Percentiles rank a stretch among this genome's conserved stretches.
phyloP scores from a whole-genome alignment of 2,113 vertebrate genomes.

The Lates calcarifer region DNA sequence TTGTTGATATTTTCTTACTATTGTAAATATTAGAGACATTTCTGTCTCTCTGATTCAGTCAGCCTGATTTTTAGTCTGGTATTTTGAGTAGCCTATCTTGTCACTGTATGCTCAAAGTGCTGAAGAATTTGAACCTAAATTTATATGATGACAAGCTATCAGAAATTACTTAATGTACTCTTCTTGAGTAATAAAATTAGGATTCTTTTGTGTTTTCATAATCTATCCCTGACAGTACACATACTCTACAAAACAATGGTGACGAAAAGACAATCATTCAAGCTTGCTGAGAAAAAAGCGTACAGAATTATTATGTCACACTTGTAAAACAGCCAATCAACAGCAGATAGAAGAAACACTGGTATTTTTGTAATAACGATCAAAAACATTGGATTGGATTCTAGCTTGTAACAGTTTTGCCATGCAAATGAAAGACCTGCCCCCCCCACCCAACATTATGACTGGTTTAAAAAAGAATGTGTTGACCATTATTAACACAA shows the following conservation, averaged over 20 bases:
- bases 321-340: too few relatives aligned
- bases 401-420: background rate
- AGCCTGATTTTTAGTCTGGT: background rate
- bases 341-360: background rate
- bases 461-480: background rate
- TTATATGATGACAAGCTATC: background rate
- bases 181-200: background rate
- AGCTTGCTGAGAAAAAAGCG: background rate
- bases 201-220: too few relatives aligned
- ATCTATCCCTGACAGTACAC: background rate
- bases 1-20: background rate
- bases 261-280: background rate
- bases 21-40: background rate
- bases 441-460: background rate
- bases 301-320: background rate
- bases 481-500: background rate
- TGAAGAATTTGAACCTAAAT: background rate
- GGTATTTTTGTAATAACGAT: background rate
- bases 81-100: background rate
- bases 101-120: background rate
- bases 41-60: background rate
- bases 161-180: background rate
- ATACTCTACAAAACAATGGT: background rate
- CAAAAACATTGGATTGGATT: background rate
- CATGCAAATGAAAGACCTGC: background rate